A percentile compares a stretch with the other conserved stretches of the same genome.
Evolutionary conservation across 2,888 invertebrate genomes (phyloP).

Genomic region (Eristalis intricaria): DNA sequence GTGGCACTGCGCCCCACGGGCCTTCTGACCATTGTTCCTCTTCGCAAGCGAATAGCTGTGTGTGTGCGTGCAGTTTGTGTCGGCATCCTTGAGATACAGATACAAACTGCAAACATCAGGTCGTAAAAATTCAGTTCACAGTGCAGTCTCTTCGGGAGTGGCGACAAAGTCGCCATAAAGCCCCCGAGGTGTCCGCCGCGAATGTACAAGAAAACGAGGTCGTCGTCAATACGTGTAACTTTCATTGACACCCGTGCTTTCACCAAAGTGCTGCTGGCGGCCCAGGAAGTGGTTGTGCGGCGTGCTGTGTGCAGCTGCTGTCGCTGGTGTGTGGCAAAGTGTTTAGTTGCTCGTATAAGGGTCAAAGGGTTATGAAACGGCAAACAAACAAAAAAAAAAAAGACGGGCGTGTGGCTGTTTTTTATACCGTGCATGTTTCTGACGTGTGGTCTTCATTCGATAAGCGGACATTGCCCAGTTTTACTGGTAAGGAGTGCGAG

Average conservation of each 20-base stretch:
- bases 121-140: constrained; percentile 55
- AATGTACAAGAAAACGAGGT: constrained; percentile 28
- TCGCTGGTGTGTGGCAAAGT: neutral
- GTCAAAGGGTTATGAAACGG: neutral
- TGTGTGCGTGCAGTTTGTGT: neutral
- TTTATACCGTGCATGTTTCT: neutral
- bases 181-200: constrained; percentile 25
- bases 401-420: neutral
- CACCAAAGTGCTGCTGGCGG: neutral
- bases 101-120: neutral
- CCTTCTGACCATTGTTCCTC: neutral
- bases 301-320: neutral
- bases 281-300: neutral
- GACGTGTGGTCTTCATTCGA: neutral
- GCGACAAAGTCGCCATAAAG: constrained; percentile 45
- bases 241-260: constrained; percentile 29
- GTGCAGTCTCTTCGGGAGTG: constrained; percentile 11
- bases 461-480: constrained; percentile 1
- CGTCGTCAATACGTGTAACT: constrained; percentile 29
- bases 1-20: neutral
- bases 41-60: neutral
- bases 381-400: too few relatives aligned
- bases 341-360: neutral
- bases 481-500: too few relatives aligned
- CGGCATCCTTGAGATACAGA: neutral